These are phyloP conservation scores for Pogonomyrmex barbatus DNA, from an alignment of 1,140 invertebrate species.

Conservation along the genomic window DNA sequence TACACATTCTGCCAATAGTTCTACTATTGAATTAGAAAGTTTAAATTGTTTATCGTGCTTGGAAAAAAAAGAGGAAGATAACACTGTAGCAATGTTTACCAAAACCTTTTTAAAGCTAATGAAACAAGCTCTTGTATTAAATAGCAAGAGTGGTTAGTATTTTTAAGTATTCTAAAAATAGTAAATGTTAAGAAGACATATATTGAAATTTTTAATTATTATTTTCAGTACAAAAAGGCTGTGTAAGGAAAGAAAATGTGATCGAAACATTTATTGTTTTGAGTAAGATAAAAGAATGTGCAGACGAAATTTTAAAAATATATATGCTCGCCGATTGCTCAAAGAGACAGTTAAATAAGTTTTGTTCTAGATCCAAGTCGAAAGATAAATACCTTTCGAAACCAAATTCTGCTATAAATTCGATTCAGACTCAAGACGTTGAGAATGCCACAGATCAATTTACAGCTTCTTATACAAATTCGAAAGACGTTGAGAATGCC, in stretches of 20 bases:
- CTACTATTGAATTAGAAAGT: conserved; percentile 1
- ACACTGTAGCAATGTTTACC: not conserved
- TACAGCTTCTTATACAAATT: not conserved
- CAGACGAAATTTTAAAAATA: conserved; percentile 13
- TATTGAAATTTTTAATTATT: not conserved
- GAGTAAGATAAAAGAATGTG: conserved; percentile 43
- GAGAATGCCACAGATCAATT: not conserved
- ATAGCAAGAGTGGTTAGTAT: not conserved
- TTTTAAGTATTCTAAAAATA: conserved; percentile 5
- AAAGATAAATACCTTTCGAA: not conserved
- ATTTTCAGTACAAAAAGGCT: conserved; percentile 25
- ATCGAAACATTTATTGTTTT: conserved; percentile 29
- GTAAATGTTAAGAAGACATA: not conserved
- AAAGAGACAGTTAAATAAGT: not conserved
- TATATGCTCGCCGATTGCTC: not conserved
- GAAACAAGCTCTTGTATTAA: not conserved
- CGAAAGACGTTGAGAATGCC: not conserved
- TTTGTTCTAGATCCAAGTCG: not conserved
- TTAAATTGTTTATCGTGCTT: not conserved
- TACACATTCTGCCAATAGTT: not conserved
- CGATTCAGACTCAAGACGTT: not conserved
- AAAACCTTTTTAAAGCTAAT: not conserved
- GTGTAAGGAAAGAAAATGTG: not conserved
- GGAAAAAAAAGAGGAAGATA: not conserved
- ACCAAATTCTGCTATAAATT: not conserved